Base-by-base conservation (phyloP, 2,888 invertebrate species). In the Eilema depressum region DNA sequence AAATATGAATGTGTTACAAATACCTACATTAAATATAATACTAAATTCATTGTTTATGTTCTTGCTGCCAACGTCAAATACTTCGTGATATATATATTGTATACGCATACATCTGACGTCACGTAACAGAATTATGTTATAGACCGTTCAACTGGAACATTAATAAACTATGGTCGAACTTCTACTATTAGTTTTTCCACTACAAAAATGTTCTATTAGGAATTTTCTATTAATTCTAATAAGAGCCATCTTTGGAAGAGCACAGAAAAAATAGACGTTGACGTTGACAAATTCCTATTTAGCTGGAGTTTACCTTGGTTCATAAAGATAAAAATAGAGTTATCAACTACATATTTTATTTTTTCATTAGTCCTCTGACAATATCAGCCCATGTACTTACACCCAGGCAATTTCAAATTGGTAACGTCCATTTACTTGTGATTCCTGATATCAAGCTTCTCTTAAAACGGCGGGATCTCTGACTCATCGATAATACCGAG, bases 401-500 rank as follows among this genome's bases (percentile, higher is more conserved):
- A 11, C 33, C 11, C 33, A 37, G 33, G 33, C 33, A 37, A 37
- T 37, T 37, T 37, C 33, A 12, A 33, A 12, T 37, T 37, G 33
- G 11, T 1, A 37, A 2, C 17, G 41, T 41, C 41, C 14, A 37
- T 37, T 37, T 37, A 47, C 20, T 47, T 47, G 12, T 3, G n/a
- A 53, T 53, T n/a, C 33, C 26, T 10, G 10, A 71, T 63, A 69
- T 61, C 66, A 61, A 41, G 65, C 65, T 77, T 75, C 69, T 72
- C 74, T 70, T 75, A 74, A 81, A 81, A 78, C 64, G 63, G 70
- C 75, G 75, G 75, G 74, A 74, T 76, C 78, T 33, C 75, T 89
- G 86, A 89, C 67, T 88, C 88, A 88, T 63, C 78, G 63, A 68
- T 57, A 20, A 28, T 88, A 85, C 83, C 14, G 64, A 76, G 86